Evolutionary conservation across 2,888 invertebrate genomes (phyloP).

Genomic region (Pandemis heparana): DNA sequence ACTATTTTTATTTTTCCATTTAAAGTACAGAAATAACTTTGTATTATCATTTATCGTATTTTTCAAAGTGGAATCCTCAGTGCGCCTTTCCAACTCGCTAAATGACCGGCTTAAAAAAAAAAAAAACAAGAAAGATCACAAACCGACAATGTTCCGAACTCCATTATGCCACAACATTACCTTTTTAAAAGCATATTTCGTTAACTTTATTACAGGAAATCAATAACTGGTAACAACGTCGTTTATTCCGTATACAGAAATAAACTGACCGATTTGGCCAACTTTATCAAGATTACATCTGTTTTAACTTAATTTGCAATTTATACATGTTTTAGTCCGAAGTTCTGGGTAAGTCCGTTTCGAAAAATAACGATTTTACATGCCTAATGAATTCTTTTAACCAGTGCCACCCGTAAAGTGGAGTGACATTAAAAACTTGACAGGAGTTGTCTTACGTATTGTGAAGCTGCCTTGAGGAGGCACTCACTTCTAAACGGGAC

Average conservation of each 20-base stretch:
- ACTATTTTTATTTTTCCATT: too few relatives aligned
- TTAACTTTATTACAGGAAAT: conserved; percentile 36
- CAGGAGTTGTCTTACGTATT: too few relatives aligned
- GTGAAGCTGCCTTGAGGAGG: too few relatives aligned
- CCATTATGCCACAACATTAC: neutral
- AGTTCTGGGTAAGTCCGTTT: conserved; percentile 27
- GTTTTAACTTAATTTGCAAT: conserved; percentile 41
- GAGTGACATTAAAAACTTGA: neutral
- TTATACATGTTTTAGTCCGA: conserved; percentile 36
- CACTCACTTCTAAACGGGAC: too few relatives aligned
- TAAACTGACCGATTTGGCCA: conserved; percentile 28
- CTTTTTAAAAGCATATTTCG: conserved; percentile 20
- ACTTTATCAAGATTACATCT: conserved; percentile 37
- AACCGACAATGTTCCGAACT: neutral
- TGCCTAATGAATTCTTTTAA: conserved; percentile 18
- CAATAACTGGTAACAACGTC: conserved; percentile 29
- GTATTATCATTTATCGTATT: too few relatives aligned
- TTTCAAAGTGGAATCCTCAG: too few relatives aligned
- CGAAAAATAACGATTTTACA: conserved; percentile 30
- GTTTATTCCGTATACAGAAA: conserved; percentile 25
- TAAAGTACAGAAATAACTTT: too few relatives aligned
- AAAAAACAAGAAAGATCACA: neutral
- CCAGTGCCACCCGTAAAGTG: conserved; percentile 31
- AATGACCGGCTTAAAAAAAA: too few relatives aligned
- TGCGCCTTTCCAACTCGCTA: too few relatives aligned